Evolutionary conservation across 2,113 vertebrate genomes (phyloP).

Genomic region (Rhodinocichla rosea): DNA sequence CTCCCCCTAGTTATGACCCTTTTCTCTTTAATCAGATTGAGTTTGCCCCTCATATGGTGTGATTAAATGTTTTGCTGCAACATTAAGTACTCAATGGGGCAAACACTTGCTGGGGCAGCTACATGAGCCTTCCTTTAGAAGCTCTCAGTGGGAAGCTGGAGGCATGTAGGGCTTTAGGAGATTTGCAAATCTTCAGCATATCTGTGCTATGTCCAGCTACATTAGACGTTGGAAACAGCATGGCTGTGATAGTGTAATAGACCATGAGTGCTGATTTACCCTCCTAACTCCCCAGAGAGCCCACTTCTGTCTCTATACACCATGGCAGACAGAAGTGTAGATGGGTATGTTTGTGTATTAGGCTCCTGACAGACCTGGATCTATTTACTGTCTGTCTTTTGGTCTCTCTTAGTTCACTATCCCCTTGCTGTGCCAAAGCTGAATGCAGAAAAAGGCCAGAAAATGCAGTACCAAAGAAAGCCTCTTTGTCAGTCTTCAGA

Average conservation of each 20-base stretch:
- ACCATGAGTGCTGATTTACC: not conserved
- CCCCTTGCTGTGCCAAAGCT: not conserved
- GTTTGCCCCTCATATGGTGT: slow-evolving; percentile 66
- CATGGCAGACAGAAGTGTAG: not conserved
- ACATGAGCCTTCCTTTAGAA: not conserved
- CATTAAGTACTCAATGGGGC: slow-evolving; percentile 54
- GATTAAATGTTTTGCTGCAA: slow-evolving; percentile 56
- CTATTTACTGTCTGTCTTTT: not conserved
- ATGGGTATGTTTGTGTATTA: not conserved
- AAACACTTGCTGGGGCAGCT: slow-evolving; percentile 6
- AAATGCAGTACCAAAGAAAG: not conserved
- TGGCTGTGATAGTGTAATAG: not conserved
- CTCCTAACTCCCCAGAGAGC: not conserved
- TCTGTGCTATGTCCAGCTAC: not conserved
- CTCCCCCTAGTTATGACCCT: slow-evolving; percentile 57
- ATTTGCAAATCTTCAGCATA: not conserved
- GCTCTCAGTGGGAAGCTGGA: slow-evolving; percentile 18
- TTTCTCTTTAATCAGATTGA: slow-evolving; percentile 63
- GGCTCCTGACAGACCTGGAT: not conserved
- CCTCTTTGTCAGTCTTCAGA: not conserved
- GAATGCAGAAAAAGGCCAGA: not conserved
- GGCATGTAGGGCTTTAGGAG: not conserved
- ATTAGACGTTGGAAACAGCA: not conserved
- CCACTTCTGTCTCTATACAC: not conserved
- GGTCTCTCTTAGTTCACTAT: not conserved